These are phyloP conservation scores for Ennomos erosarius DNA, from an alignment of 2,888 invertebrate genomes.

Conservation along the genomic window DNA sequence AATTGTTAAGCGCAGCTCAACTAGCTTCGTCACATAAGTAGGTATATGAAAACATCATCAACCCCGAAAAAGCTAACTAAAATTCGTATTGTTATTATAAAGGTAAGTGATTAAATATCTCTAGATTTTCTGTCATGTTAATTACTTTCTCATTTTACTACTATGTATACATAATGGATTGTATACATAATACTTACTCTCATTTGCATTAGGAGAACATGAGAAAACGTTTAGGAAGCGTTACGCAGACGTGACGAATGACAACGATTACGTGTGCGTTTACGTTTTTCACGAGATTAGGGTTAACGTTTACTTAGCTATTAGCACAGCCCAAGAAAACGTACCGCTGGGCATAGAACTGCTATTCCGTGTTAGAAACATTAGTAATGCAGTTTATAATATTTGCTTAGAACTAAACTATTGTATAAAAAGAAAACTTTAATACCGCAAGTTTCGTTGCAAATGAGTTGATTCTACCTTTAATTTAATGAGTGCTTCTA, in stretches of 20 bases:
- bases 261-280: constrained; percentile 32
- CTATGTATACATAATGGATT: constrained; percentile 6
- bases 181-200: constrained; percentile 14
- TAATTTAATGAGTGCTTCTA: too few species aligned
- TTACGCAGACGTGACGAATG: constrained; percentile 56
- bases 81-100: too few species aligned
- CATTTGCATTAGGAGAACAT: constrained; percentile 40
- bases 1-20: too few species aligned
- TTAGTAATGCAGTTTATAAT: constrained; percentile 7
- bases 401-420: neutral
- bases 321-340: constrained; percentile 15
- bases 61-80: too few species aligned
- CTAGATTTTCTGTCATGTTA: too few species aligned
- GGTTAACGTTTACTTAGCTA: constrained; percentile 26
- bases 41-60: too few species aligned
- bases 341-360: constrained; percentile 13
- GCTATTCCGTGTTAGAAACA: constrained; percentile 18
- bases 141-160: constrained; percentile 25
- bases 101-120: too few species aligned
- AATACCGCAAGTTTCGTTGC: too few species aligned
- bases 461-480: too few species aligned
- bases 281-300: constrained; percentile 25
- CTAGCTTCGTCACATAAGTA: too few species aligned
- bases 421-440: too few species aligned
- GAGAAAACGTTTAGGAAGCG: constrained; percentile 52